A percentile compares a stretch with the other conserved stretches of the same genome.
Conservation (phyloP, 53 echinoderm and acorn worm species). For the Zoroaster sp. region DNA sequence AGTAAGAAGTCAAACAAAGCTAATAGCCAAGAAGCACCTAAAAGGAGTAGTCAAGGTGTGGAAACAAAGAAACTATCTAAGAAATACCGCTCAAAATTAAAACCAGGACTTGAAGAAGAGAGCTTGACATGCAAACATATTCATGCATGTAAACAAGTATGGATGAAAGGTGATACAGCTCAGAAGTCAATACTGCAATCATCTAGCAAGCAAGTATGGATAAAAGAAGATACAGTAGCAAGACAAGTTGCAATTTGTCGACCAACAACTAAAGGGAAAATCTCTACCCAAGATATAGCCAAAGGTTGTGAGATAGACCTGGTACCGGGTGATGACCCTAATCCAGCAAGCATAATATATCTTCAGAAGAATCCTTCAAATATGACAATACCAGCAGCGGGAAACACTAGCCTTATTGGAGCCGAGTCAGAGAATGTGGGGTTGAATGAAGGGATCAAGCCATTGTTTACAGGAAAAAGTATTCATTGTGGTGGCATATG, state of each 20-base stretch:
- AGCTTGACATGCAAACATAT: neutral
- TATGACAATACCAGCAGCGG: neutral
- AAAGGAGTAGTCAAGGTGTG: neutral
- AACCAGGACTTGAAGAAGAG: neutral
- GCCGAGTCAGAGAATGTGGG: neutral
- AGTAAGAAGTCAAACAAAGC: neutral
- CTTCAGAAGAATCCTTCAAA: neutral
- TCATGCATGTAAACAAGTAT: neutral
- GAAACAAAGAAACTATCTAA: neutral
- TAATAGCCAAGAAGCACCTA: neutral
- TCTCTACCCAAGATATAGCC: neutral
- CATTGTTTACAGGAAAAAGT: neutral
- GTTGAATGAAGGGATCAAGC: neutral
- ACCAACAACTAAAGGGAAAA: neutral
- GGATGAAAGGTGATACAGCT: neutral
- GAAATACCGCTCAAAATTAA: neutral
- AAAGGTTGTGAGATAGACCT: neutral
- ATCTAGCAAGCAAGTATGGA: slow-evolving; percentile 5
- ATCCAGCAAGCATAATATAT: too few relatives aligned
- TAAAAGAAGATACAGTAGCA: neutral
- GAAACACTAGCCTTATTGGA: too few relatives aligned
- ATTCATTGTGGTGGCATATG: slow-evolving; percentile 48
- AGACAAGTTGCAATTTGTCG: slow-evolving; percentile 4
- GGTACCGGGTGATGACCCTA: neutral
- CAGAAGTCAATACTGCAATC: neutral